Evolutionary conservation across 1,140 invertebrate species (phyloP).

Genomic region (Akabosia matsudoensis): DNA sequence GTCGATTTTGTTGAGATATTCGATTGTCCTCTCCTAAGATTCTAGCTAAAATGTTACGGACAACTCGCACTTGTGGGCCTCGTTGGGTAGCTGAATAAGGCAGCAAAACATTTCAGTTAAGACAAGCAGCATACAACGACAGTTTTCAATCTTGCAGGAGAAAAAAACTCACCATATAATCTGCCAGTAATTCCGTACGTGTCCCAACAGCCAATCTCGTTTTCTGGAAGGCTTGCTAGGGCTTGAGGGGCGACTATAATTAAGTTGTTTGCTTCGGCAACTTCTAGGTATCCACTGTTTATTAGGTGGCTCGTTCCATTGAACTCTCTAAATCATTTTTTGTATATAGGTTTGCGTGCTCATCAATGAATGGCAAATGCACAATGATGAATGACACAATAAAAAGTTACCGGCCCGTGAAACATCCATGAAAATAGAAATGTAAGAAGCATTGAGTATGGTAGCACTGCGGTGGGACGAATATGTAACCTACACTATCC

Average conservation of each 20-base stretch:
- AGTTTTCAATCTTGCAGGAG: neutral
- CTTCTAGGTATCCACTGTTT: constrained; percentile 40
- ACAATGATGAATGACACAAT: neutral
- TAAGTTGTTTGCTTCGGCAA: constrained; percentile 36
- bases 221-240: constrained; percentile 1
- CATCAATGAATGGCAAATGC: no score
- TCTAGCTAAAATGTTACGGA: constrained; percentile 24
- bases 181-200: constrained; percentile 27
- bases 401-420: constrained; percentile 33
- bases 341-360: no score
- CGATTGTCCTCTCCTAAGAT: constrained; percentile 12
- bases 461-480: constrained; percentile 33
- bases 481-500: constrained; percentile 39
- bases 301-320: constrained; percentile 40
- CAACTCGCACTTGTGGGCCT: constrained; percentile 23
- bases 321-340: no score
- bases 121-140: no score
- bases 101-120: neutral
- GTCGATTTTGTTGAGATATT: no score
- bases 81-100: constrained; percentile 30
- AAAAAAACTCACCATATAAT: constrained; percentile 21
- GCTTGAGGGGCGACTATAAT: constrained; percentile 44
- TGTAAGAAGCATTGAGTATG: constrained; percentile 34
- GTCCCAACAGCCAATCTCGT: constrained; percentile 40
- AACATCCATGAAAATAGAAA: constrained; percentile 46